Percentiles rank a stretch among this genome's conserved stretches.
Conservation (phyloP, 2,797 vertebrate species). For the Dendrocincla tyrannina region DNA sequence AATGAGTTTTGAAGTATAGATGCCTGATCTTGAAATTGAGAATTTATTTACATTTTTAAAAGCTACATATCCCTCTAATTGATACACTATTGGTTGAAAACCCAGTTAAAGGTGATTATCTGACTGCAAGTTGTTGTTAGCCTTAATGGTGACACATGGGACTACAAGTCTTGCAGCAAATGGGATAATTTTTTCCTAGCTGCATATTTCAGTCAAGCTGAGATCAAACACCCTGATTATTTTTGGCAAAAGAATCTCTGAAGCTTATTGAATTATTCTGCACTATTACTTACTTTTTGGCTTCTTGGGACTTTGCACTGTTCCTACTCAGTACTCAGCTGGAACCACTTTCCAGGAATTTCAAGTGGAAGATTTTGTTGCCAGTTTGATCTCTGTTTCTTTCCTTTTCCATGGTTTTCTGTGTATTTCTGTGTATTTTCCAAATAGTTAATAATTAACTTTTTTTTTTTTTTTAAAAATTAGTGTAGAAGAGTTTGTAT, state of each 20-base stretch:
- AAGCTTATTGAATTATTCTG: neutral
- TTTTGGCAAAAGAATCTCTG: neutral
- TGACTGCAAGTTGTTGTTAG: neutral
- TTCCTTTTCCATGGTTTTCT: neutral
- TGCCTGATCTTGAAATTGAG: neutral
- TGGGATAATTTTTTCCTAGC: neutral
- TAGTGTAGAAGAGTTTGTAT: neutral
- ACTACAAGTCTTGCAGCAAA: neutral
- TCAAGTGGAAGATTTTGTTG: neutral
- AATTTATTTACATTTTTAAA: neutral
- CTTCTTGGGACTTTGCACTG: neutral
- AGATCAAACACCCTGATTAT: neutral
- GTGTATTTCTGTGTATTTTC: neutral
- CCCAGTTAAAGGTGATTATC: neutral
- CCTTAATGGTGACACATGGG: neutral
- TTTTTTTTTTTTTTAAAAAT: neutral
- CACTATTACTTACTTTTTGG: neutral
- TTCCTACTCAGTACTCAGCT: neutral
- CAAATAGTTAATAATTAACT: neutral
- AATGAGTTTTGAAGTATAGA: neutral
- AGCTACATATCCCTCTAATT: neutral
- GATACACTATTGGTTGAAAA: neutral
- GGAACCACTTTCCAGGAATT: neutral
- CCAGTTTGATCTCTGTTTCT: neutral
- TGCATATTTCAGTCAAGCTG: neutral